Evolutionary conservation across 2,797 vertebrate genomes (phyloP).

Genomic region (Sphaeramia orbicularis): DNA sequence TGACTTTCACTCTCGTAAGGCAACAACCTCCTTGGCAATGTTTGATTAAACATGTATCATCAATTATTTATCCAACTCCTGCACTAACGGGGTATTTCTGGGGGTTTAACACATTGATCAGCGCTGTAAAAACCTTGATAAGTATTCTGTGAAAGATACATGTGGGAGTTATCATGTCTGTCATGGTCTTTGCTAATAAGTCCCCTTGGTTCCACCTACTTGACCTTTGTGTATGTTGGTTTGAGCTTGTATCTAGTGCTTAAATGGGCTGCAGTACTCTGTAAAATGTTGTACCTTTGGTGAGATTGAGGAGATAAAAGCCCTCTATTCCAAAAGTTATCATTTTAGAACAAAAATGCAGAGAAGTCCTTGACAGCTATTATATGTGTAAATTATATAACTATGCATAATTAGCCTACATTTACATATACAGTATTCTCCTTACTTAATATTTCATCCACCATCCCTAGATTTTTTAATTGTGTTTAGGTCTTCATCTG

Average conservation of each 20-base stretch:
- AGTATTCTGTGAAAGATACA: slow-evolving; percentile 47
- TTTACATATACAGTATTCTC: slow-evolving; percentile 4
- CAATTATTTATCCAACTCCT: slow-evolving; percentile 29
- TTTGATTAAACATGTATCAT: slow-evolving; percentile 12
- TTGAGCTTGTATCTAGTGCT: slow-evolving; percentile 25
- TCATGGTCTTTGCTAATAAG: slow-evolving; percentile 55
- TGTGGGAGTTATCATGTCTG: slow-evolving; percentile 15
- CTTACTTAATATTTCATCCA: neutral
- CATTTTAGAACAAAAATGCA: neutral
- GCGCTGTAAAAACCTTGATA: slow-evolving; percentile 39
- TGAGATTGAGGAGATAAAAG: neutral
- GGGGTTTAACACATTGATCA: slow-evolving; percentile 45
- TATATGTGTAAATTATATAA: neutral
- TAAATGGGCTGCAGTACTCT: slow-evolving; percentile 7
- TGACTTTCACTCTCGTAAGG: neutral
- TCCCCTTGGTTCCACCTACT: slow-evolving; percentile 49
- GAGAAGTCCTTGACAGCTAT: neutral
- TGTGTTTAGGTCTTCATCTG: neutral
- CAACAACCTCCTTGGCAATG: neutral
- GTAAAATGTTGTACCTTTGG: neutral
- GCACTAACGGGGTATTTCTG: slow-evolving; percentile 9
- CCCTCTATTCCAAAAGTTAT: neutral
- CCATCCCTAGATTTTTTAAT: neutral
- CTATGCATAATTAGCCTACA: neutral
- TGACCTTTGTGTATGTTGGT: slow-evolving; percentile 46